Percentiles rank a stretch among this genome's conserved stretches.
Conservation (phyloP, 2,797 vertebrate genomes). For the Pseudomugil tenellus region DNA sequence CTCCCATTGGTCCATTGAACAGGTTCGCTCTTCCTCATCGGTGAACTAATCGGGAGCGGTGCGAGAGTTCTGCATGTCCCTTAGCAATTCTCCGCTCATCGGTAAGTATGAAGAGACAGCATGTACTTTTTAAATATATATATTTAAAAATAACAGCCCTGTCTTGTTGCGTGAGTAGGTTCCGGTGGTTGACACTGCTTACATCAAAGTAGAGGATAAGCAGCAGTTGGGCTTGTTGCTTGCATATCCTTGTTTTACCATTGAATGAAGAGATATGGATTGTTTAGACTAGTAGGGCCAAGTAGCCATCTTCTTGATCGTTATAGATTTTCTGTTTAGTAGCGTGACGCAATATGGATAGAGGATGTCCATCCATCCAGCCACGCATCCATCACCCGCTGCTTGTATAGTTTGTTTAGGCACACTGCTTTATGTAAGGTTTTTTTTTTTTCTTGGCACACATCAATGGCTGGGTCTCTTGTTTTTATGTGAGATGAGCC, state of each 20-base stretch:
- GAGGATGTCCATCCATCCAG: constrained; percentile 47
- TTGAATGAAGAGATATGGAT: neutral
- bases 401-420: constrained; percentile 14
- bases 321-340: neutral
- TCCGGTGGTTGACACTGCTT: neutral
- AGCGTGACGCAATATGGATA: constrained; percentile 66
- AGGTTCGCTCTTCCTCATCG: constrained; percentile 29
- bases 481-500: constrained; percentile 13
- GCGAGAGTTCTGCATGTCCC: constrained; percentile 16
- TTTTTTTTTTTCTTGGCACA: neutral
- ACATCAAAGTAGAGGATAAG: constrained; percentile 3
- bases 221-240: neutral
- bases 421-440: constrained; percentile 31
- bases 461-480: neutral
- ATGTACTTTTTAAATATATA: neutral
- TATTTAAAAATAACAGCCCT: neutral
- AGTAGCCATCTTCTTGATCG: neutral
- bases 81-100: constrained; percentile 9
- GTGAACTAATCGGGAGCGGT: neutral
- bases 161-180: neutral
- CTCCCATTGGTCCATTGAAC: constrained; percentile 59
- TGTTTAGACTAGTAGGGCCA: neutral
- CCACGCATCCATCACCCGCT: neutral
- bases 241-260: neutral
- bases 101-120: constrained; percentile 45